These are phyloP conservation scores for Vulpes lagopus DNA, from an alignment of 2,113 vertebrate species.

Conservation along the genomic window DNA sequence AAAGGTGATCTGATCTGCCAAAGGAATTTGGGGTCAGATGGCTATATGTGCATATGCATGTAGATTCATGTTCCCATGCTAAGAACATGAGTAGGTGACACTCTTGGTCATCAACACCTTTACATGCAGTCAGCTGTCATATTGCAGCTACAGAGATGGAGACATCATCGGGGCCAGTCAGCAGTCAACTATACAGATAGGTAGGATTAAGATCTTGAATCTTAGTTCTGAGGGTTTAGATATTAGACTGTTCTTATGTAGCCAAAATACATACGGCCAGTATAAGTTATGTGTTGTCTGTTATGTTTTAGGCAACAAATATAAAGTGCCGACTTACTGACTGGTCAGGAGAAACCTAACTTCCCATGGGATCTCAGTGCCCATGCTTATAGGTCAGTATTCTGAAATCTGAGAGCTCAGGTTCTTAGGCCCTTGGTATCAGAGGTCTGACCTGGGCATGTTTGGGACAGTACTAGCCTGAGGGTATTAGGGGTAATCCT, in stretches of 20 bases:
- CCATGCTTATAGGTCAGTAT: neutral
- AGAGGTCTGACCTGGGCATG: neutral
- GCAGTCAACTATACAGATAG: neutral
- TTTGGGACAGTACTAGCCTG: neutral
- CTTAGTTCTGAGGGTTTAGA: neutral
- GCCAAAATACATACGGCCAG: neutral
- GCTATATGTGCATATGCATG: accelerated
- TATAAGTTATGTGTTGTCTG: neutral
- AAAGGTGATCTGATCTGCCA: neutral
- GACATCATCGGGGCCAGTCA: neutral
- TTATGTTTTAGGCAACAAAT: neutral
- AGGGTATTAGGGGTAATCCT: neutral
- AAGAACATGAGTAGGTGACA: too few relatives aligned
- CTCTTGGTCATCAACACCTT: neutral
- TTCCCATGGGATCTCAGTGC: neutral
- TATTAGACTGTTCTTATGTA: slow-evolving; percentile 36
- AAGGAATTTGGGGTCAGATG: neutral
- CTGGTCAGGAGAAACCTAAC: neutral
- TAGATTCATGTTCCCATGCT: neutral
- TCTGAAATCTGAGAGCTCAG: neutral
- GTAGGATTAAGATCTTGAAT: neutral
- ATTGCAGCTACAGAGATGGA: neutral
- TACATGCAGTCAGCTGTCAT: neutral
- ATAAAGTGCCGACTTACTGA: neutral
- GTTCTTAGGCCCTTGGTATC: neutral